A percentile compares a stretch with the other conserved stretches of the same genome.
These are phyloP conservation scores for Centrocercus urophasianus DNA, from an alignment of 2,113 vertebrate species.

Conservation along the genomic window DNA sequence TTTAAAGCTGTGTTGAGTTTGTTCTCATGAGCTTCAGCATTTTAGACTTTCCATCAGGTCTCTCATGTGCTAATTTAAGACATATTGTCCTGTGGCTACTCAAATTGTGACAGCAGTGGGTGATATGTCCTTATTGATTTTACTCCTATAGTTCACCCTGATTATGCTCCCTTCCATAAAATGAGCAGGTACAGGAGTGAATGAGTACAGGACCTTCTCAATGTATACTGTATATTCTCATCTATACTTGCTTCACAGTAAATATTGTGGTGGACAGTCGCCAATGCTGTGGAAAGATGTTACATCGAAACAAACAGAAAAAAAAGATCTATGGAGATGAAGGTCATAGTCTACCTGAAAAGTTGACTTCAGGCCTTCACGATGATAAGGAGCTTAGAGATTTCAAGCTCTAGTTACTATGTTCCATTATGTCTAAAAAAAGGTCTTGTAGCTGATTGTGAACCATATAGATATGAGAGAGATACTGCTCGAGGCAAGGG, in stretches of 20 bases:
- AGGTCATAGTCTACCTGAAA: conserved; percentile 19
- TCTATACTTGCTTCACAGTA: not conserved
- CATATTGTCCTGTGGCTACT: not conserved
- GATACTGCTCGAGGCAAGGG: conserved; percentile 56
- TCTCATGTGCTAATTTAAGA: conserved; percentile 6
- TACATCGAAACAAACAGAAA: not conserved
- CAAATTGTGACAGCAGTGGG: not conserved
- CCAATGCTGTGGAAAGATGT: not conserved
- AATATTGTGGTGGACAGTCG: not conserved
- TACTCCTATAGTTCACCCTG: not conserved
- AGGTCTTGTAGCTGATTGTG: conserved; percentile 31
- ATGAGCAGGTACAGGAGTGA: not conserved
- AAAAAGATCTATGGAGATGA: not conserved
- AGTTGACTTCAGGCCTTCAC: conserved; percentile 31
- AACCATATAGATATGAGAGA: conserved; percentile 32
- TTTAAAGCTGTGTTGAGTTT: not conserved
- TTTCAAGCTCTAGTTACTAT: conserved; percentile 60
- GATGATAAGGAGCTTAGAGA: conserved; percentile 33
- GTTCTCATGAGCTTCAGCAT: not conserved
- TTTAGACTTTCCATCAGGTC: not conserved
- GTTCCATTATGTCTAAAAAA: conserved; percentile 51
- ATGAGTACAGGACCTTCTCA: not conserved
- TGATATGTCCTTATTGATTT: not conserved
- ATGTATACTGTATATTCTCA: not conserved
- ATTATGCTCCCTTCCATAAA: not conserved